phyloP scores from a whole-genome alignment of 2,888 invertebrate genomes.

The Ormyrus labotus region DNA sequence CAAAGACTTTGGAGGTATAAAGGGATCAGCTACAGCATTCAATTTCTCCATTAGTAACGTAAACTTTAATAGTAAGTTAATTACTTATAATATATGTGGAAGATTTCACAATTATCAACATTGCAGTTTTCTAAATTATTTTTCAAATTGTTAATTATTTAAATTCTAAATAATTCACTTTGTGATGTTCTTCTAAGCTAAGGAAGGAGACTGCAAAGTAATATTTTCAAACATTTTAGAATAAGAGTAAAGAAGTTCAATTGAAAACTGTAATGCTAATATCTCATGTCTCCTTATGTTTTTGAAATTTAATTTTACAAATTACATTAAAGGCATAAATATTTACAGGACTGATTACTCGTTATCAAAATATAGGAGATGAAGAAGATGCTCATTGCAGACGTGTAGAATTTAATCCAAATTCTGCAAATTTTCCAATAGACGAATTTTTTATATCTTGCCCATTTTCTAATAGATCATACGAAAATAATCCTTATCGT shows the following conservation, averaged over 20 bases:
- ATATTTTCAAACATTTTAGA: neutral
- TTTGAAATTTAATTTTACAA: neutral
- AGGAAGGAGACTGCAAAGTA: too few species aligned
- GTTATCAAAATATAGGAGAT: constrained; percentile 66
- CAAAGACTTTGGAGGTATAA: constrained; percentile 52
- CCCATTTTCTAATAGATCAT: constrained; percentile 64
- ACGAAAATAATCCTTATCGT: constrained; percentile 65
- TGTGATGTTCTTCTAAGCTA: too few species aligned
- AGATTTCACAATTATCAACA: neutral
- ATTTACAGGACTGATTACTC: constrained; percentile 64
- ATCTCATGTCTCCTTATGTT: too few species aligned
- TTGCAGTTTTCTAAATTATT: too few species aligned
- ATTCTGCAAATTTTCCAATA: constrained; percentile 52
- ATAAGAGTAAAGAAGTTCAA: neutral
- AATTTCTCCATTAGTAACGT: constrained; percentile 67
- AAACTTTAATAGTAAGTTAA: constrained; percentile 66
- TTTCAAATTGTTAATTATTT: too few species aligned
- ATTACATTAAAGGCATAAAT: neutral
- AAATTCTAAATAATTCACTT: too few species aligned
- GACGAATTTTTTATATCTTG: constrained; percentile 67
- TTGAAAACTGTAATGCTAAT: too few species aligned
- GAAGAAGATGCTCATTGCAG: constrained; percentile 64
- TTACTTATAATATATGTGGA: constrained; percentile 3
- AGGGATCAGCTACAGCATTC: constrained; percentile 66
- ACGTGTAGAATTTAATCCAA: constrained; percentile 60